Conservation (phyloP, 2,797 vertebrate species). For the Anguilla pacifica region DNA sequence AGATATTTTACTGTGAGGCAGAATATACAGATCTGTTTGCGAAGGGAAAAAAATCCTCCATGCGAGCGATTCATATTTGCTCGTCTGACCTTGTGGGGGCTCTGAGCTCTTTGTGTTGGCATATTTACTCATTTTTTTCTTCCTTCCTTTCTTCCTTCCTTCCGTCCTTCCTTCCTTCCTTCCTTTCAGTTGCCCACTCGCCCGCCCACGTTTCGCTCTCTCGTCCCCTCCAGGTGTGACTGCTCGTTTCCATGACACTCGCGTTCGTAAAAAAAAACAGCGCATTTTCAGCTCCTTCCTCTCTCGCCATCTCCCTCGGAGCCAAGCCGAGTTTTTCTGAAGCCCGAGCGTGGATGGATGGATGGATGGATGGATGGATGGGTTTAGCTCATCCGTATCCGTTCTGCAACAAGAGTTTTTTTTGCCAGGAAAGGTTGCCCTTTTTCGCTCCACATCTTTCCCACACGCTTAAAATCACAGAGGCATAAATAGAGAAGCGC, state of each 20-base stretch:
- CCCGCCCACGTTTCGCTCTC: background rate
- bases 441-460: background rate
- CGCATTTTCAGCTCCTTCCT: background rate
- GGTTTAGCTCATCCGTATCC: slow-evolving; percentile 6
- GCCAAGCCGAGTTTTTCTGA: background rate
- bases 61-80: background rate
- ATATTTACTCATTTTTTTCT: background rate
- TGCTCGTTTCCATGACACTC: background rate
- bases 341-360: background rate
- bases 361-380: too few species aligned
- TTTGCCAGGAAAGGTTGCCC: background rate
- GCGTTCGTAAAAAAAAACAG: background rate
- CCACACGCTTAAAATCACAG: background rate
- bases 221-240: background rate
- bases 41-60: background rate
- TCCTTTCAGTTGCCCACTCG: slow-evolving; percentile 11
- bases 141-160: background rate
- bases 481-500: slow-evolving; percentile 15
- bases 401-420: background rate
- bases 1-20: background rate
- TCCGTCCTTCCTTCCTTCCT: background rate
- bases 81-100: background rate
- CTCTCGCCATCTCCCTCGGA: background rate
- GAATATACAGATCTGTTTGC: background rate
- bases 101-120: background rate